Base-by-base conservation (phyloP, 2,113 vertebrate genomes). In the Peromyscus polionotus region DNA sequence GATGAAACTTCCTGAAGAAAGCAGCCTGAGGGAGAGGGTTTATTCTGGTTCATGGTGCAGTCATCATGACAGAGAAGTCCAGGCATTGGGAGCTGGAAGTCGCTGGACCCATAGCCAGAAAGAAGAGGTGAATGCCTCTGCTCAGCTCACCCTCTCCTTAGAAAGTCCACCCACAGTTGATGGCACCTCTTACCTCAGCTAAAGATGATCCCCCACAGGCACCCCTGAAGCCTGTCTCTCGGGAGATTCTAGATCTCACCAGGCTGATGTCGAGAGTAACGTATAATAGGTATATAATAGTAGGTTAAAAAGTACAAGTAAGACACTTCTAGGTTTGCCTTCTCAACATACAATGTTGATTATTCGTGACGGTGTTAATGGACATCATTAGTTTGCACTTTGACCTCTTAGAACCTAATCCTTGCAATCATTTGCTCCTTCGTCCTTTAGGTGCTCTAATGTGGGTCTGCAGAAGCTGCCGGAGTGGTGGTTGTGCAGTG, bases 381-480 rank as follows among this genome's bases (percentile, higher is more conserved):
- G 36, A 1, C 22, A 13, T 39, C 10, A 54, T 0, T 79, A 89
- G 63, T 94, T 93, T 80, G 2, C 26, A 36, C 63, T 92, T 96
- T 80, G 28, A 59, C 39, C 36, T 88, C 80, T 84, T 79, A 76
- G 7, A 73, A 22, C 65, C 13, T 89, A 42, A 33, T 95, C 61
- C 90, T 86, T 94, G 28, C n/a, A 54, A n/a, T 65, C 72, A 17
- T 96, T 96, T 97, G 72, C 48, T 92, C 76, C 10, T 26, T 3
- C 92, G 51, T 96, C 28, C 70, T 65, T 75, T 94, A 99, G 99
- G 93, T 99, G 99, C 98, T 98, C 98, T 31, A 98, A 98, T 90
- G 98, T 97, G 97, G 97, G 88, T 90, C 98, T 99, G 87, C 98
- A 98, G 97, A 98, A 98, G 97, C 99, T 99, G 91, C 99, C 99